Conservation (phyloP, 2,113 vertebrate species). For the Apus apus region DNA sequence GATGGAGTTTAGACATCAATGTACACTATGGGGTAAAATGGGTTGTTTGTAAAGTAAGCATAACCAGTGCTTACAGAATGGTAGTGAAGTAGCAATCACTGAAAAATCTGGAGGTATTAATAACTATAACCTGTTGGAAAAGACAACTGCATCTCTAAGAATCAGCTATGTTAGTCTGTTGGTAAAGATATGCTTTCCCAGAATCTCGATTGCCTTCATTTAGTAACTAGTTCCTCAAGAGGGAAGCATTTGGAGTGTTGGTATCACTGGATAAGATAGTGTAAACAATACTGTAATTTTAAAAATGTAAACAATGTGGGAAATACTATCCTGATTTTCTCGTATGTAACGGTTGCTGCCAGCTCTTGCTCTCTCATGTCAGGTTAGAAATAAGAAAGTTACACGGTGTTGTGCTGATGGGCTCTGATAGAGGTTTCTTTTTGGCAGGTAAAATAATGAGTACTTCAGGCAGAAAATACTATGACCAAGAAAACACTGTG, state of each 20-base stretch:
- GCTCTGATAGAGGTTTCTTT: neutral
- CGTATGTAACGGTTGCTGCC: neutral
- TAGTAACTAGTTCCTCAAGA: neutral
- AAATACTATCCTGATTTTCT: neutral
- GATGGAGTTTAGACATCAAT: constrained; percentile 3
- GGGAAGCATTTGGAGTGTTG: neutral
- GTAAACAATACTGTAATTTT: neutral
- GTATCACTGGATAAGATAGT: neutral
- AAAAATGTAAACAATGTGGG: neutral
- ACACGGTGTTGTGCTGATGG: accelerated
- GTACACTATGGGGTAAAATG: neutral
- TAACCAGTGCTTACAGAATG: neutral
- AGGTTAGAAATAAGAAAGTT: neutral
- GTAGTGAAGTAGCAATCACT: neutral
- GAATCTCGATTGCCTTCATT: neutral
- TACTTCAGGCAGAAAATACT: neutral
- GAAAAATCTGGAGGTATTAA: neutral
- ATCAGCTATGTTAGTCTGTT: neutral
- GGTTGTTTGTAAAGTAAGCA: neutral
- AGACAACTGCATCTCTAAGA: neutral
- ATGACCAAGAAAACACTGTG: neutral
- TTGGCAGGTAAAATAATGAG: neutral
- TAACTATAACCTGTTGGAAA: neutral
- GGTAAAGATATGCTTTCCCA: neutral
- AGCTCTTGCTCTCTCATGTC: neutral